Evolutionary conservation across 2,113 vertebrate species (phyloP).

Genomic region (Leptobrachium leishanense): DNA sequence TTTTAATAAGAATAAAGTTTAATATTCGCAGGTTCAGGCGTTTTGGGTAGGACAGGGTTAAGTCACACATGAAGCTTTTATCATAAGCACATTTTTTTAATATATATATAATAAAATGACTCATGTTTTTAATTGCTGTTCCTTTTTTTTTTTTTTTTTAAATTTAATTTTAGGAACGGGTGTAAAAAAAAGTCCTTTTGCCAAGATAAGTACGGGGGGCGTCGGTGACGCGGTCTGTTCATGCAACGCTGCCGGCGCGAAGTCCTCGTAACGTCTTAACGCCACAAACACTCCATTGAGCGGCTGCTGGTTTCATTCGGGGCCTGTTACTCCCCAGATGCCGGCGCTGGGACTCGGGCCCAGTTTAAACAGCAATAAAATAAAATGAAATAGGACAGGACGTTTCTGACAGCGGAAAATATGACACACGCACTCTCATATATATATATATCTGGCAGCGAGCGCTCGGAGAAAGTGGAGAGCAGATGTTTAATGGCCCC

Average conservation of each 20-base stretch:
- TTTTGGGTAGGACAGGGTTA: too few species aligned
- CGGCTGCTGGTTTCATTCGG: not conserved
- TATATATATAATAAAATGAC: too few species aligned
- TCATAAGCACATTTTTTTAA: too few species aligned
- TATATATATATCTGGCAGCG: not conserved
- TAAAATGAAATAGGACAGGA: slow-evolving; percentile 29
- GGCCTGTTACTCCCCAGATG: not conserved
- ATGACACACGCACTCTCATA: not conserved
- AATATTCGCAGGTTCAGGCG: too few species aligned
- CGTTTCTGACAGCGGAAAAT: slow-evolving; percentile 8
- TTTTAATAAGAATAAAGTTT: too few species aligned
- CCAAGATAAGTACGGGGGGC: slow-evolving; percentile 16
- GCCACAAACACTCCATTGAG: slow-evolving; percentile 21
- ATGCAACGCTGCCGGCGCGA: not conserved
- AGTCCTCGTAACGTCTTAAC: not conserved
- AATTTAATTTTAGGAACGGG: not conserved
- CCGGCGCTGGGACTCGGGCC: slow-evolving; percentile 15
- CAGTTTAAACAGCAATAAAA: slow-evolving; percentile 38
- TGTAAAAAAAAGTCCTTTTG: not conserved
- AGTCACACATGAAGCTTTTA: too few species aligned
- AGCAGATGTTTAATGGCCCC: not conserved
- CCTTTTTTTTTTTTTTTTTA: not conserved
- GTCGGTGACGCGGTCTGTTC: not conserved
- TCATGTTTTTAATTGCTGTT: not conserved
- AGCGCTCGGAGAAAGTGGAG: not conserved